Evolutionary conservation across 2,113 vertebrate genomes (phyloP), one percentile per base, ranked within the genome.

Genomic region (Ceyx cyanopectus): DNA sequence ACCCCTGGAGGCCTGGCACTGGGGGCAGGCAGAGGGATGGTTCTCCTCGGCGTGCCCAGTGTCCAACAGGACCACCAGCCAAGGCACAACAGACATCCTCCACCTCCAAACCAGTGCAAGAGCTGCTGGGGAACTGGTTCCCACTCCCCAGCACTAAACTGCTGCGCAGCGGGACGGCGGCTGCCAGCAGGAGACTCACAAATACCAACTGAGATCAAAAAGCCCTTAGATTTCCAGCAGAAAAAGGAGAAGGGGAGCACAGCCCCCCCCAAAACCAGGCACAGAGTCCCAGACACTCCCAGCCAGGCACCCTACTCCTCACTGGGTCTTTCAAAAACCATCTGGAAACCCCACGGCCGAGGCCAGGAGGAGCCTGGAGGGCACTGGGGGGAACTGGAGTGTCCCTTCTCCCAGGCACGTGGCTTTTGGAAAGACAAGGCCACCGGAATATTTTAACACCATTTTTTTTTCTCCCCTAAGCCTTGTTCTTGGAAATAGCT

Each of bases 51-150:
- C 34, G 53, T 29, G 8, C 26, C 41, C 69, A 2, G 40, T 2
- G 2, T 37, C 37, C 37, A 37, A 37, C 37, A 37, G 48, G 16
- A 30, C 16, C 56, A 18, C 43, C 30, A 3, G 20, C n/a, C 6
- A 34, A 21, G 63, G 10, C 12, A 27, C 23, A 80, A 26, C 34
- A 43, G 8, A 2, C 2, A 0, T 22, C 65, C 22, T 10, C 30
- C 48, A 0, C 11, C 3, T 40, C 60, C 74, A 53, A 12, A 40
- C 29, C 46, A 8, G 67, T 0, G 18, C 0, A 2, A 68, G 75
- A 85, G 74, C 74, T 54, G 46, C 17, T 13, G 27, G 61, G 14
- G 19, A 53, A 60, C 74, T 8, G 23, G n/a, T 40, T 79, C 32
- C 80, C 13, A 0, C 27, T 90, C 63, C 45, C 66, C 6, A 22